Base-by-base conservation (phyloP, 2,888 invertebrate genomes). In the Metalampra italica region DNA sequence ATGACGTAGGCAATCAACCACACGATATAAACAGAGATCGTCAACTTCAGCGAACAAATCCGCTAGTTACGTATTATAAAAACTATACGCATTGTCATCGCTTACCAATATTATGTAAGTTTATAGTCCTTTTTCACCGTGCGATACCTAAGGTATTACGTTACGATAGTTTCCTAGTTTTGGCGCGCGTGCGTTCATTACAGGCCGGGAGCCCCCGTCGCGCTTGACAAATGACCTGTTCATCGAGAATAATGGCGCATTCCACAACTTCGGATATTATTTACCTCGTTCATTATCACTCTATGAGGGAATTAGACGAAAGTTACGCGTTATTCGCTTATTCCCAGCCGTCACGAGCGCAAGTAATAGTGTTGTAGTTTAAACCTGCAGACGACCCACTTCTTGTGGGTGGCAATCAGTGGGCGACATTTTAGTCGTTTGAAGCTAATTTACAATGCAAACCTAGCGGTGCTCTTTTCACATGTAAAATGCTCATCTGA, bases 231-330 rank as follows among this genome's bases (percentile, higher is more conserved):
- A 83, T 81, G 73, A 67, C 70, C 71, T 65, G 74, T 69, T 77
- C 76, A 73, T 70, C 69, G 68, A 71, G 72, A 82, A 78, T 84
- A 83, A 85, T 82, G 75, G 76, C 58, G 69, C 66, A 75, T 74
- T 76, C 68, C 62, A 61, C 64, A 68, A 66, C 71, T 75, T 73
- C 57, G 61, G 57, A 64, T 68, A 70, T 75, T 66, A 68, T 73
- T 71, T 63, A 66, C 67, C 62, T 56, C 59, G 60, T 65, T 64
- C 60, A 66, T 62, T 69, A 61, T 51, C 60, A 57, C 56, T 59
- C 55, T 56, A 53, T 56, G 54, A 47, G 50, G 42, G 43, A 48
- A 52, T 57, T 57, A 55, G 51, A 51, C 43, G 52, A 42, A 38
- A 43, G 15, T 49, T 47, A 13, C n/a, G 37, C 43, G 44, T 34